These are phyloP conservation scores for Theocolax elegans DNA, from an alignment of 1,140 invertebrate species.

Conservation along the genomic window DNA sequence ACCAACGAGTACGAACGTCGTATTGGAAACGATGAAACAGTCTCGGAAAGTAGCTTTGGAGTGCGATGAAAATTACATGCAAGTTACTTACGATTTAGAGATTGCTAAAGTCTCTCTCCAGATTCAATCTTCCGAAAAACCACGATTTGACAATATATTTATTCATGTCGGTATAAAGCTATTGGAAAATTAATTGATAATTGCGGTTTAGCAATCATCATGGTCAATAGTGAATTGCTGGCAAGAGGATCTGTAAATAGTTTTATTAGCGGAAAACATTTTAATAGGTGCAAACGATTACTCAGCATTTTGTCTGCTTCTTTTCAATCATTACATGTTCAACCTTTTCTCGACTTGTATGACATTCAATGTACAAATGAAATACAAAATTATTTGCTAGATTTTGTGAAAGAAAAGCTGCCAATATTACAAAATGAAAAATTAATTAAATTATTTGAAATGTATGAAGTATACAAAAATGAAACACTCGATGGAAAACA, in stretches of 20 bases:
- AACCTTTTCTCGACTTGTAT: slow-evolving; percentile 46
- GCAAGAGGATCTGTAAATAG: slow-evolving; percentile 52
- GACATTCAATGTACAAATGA: not conserved
- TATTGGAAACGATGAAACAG: slow-evolving; percentile 40
- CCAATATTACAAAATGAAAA: not conserved
- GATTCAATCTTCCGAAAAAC: slow-evolving; percentile 56
- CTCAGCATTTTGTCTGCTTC: slow-evolving; percentile 43
- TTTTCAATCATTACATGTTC: slow-evolving; percentile 62
- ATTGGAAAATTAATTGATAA: slow-evolving; percentile 60
- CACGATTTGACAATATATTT: slow-evolving; percentile 62
- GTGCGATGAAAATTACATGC: slow-evolving; percentile 47
- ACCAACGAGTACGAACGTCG: slow-evolving; percentile 51
- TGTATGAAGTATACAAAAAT: slow-evolving; percentile 46
- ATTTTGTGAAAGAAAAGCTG: not conserved
- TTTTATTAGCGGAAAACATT: slow-evolving; percentile 56
- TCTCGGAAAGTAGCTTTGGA: slow-evolving; percentile 15
- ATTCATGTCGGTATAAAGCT: slow-evolving; percentile 64
- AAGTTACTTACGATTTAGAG: slow-evolving; percentile 58
- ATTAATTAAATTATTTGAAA: slow-evolving; percentile 49
- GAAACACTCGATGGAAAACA: slow-evolving; percentile 44
- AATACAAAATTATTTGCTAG: not conserved
- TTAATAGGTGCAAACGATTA: slow-evolving; percentile 51
- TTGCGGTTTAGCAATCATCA: slow-evolving; percentile 59
- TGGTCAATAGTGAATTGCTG: slow-evolving; percentile 56
- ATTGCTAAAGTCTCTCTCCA: slow-evolving; percentile 59